Conservation (phyloP, 2,888 invertebrate species). For the Sesia bembeciformis region DNA sequence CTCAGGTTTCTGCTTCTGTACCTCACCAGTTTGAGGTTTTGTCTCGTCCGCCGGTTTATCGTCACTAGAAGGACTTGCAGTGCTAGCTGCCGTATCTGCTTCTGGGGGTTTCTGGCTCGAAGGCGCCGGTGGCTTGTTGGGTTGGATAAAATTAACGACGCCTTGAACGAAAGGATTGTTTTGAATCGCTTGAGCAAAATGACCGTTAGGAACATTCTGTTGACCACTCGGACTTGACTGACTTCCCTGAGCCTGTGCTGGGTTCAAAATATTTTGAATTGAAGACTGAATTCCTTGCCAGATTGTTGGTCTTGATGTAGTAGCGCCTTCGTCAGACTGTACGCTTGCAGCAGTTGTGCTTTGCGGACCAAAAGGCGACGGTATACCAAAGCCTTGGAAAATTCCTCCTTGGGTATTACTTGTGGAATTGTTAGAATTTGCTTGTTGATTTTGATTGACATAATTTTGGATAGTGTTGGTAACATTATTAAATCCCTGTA, state of each 20-base stretch:
- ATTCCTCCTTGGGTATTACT: conserved; percentile 6
- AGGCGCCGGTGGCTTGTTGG: conserved; percentile 1
- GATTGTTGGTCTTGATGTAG: conserved; percentile 9
- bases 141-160: conserved; percentile 11
- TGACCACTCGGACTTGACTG: background rate
- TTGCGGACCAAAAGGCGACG: conserved; percentile 13
- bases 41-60: conserved; percentile 5
- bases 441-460: conserved; percentile 5
- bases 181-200: conserved; percentile 32
- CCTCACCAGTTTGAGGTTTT: conserved; percentile 1
- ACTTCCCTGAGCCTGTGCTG: conserved; percentile 7
- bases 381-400: conserved; percentile 10
- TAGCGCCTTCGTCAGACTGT: conserved; percentile 11
- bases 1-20: conserved; percentile 3
- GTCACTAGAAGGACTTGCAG: conserved; percentile 6
- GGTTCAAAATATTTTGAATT: conserved; percentile 16
- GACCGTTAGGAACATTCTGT: conserved; percentile 13
- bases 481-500: conserved; percentile 15
- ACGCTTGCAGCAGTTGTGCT: background rate
- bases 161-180: conserved; percentile 12
- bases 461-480: conserved; percentile 10
- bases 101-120: conserved; percentile 8
- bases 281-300: conserved; percentile 19
- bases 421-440: background rate
- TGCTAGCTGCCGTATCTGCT: conserved; percentile 4